Conservation (phyloP, 2,888 invertebrate genomes). For the Gonocerus acuteangulatus region DNA sequence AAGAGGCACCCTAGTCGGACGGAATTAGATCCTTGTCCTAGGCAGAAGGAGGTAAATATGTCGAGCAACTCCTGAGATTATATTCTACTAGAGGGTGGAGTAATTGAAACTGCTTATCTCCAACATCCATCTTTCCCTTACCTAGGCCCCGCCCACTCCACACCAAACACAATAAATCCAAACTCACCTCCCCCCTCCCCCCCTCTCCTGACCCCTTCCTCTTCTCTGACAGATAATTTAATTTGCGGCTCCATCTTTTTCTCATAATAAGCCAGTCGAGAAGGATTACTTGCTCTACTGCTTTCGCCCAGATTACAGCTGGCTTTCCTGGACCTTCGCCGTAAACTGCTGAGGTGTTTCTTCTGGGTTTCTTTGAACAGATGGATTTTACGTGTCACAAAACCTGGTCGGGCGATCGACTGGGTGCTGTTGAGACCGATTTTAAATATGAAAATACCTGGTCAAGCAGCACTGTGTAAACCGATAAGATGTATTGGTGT, state of each 20-base stretch:
- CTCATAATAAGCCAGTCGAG: not conserved
- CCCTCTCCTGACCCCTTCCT: slow-evolving; percentile 3
- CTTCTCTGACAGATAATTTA: slow-evolving; percentile 13
- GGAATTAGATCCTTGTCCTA: slow-evolving; percentile 16
- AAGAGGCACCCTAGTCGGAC: not conserved
- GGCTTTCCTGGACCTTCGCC: too few species aligned
- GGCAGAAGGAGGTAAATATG: slow-evolving; percentile 7
- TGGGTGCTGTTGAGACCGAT: too few species aligned
- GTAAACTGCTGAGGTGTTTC: too few species aligned
- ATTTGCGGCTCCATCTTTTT: slow-evolving; percentile 14
- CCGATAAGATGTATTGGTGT: too few species aligned
- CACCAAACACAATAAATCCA: slow-evolving; percentile 19
- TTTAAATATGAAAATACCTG: too few species aligned
- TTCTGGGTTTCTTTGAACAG: too few species aligned
- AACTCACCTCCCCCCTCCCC: not conserved
- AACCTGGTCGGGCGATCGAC: too few species aligned
- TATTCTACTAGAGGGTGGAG: slow-evolving; percentile 10
- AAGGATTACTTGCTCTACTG: too few species aligned
- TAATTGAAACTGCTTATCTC: slow-evolving; percentile 21
- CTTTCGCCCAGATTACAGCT: too few species aligned
- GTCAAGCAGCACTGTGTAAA: too few species aligned
- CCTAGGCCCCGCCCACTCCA: not conserved
- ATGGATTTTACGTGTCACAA: too few species aligned
- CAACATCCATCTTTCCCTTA: slow-evolving; percentile 19
- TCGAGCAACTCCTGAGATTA: slow-evolving; percentile 8